A percentile compares a stretch with the other conserved stretches of the same genome.
phyloP scores from a whole-genome alignment of 2,888 invertebrate genomes.

The Temnothorax ravouxi region DNA sequence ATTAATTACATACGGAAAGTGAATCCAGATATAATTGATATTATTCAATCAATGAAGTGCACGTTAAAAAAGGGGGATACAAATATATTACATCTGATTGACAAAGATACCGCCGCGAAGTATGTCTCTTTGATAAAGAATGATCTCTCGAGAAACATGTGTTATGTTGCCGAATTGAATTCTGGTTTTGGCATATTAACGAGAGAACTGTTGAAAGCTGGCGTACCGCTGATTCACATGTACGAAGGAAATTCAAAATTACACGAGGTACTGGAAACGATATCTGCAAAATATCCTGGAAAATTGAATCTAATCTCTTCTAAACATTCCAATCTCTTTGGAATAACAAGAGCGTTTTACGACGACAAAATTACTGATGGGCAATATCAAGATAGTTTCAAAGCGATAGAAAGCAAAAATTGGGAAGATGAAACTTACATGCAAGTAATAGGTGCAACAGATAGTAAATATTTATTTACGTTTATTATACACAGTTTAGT shows the following conservation, averaged over 20 bases:
- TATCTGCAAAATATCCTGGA: conserved; percentile 85
- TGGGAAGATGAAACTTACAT: conserved; percentile 87
- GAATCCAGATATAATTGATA: conserved; percentile 25
- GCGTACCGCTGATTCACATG: conserved; percentile 87
- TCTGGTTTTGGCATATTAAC: conserved; percentile 91
- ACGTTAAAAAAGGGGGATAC: conserved; percentile 63
- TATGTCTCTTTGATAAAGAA: conserved; percentile 85
- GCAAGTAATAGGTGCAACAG: conserved; percentile 89
- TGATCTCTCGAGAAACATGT: conserved; percentile 81
- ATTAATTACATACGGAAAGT: not conserved
- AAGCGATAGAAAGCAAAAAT: conserved; percentile 86
- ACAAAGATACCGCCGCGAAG: conserved; percentile 85
- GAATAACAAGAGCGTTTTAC: conserved; percentile 88
- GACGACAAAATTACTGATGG: conserved; percentile 89
- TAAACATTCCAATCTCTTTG: conserved; percentile 88
- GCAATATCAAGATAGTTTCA: conserved; percentile 87
- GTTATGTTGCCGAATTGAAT: conserved; percentile 89
- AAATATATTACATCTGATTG: conserved; percentile 87
- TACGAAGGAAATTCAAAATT: conserved; percentile 89
- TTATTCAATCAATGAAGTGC: not conserved
- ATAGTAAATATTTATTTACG: conserved; percentile 88
- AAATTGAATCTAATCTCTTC: conserved; percentile 84
- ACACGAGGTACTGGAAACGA: conserved; percentile 86
- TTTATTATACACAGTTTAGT: conserved; percentile 88
- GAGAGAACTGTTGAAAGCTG: conserved; percentile 87